Evolutionary conservation across 2,797 vertebrate species (phyloP), one percentile per base, ranked within the genome.

Genomic region (Salmo trutta): DNA sequence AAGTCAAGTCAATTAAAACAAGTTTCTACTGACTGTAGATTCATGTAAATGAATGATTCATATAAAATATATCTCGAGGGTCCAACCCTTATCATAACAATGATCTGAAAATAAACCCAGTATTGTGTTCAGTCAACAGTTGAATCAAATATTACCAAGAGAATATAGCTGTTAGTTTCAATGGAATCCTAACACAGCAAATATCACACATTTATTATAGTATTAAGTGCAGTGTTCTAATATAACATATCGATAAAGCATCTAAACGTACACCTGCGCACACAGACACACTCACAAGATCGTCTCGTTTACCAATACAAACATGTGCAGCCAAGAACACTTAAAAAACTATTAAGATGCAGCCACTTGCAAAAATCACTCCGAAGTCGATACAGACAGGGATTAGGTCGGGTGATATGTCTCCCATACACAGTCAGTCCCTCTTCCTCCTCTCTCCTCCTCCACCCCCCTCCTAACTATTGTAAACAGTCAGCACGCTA

Each of bases 401-500:
- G 59, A 64, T 24, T 14, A 27, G 10, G 59, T 64, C 24, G 17
- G 51, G 24, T 17, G 24, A 47, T 31, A n/a, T 29, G 59, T 64
- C 59, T 64, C 5, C 21, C 59, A 24, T 10, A 24, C 21, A 14
- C n/a, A 24, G 59, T 27, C 5, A 64, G n/a, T 27, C 59, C 24
- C 59, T 64, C 21, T 10, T 64, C 21, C 21, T 64, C 59, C 21
- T 64, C 56, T 8, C 3, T 21, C 59, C 6, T 24, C 8, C 59
- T 62, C 21, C 52, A 15, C 14, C 12, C 14, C 17, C 12, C 56
- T 62, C 5, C 59, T 24, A 24, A 59, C 4, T 59, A 6, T 27
- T 56, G 87, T 84, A 86, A 90, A 91, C 87, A 79, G 76, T 70
- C 65, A 65, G 78, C 41, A 8, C 31, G 21, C 21, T 64, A 17